Base-by-base conservation (phyloP, 2,113 vertebrate species). In the Hypanus sabinus region DNA sequence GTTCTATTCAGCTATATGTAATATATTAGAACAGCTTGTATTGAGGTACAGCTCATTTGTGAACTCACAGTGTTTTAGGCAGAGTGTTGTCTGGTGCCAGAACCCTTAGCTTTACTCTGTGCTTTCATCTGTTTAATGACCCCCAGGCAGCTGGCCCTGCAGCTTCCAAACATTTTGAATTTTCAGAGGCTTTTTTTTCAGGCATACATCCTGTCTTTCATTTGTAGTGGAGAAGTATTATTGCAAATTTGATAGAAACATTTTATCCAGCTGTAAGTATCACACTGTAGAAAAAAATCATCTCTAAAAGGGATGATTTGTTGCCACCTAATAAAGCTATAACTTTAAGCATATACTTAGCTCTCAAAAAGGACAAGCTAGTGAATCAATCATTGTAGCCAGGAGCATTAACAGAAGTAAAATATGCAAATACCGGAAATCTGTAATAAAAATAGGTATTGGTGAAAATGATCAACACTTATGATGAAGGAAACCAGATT, bases 291-390 rank as follows among this genome's bases (percentile, higher is more conserved):
- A 2, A 88, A n/a, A 60, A 46, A 46, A 46, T 88, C 83, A 88
- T 62, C 55, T 62, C 8, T 62, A 30, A 57, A 4, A 87, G 83
- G 14, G 57, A n/a, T 88, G 27, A 88, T 88, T 60, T 33, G 62
- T 57, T 88, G 55, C 27, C 55, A 88, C 83, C 83, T n/a, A 88
- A 88, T 88, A 88, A 62, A 88, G 83, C 27, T 60, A 88, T 88
- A 55, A 88, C 27, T 62, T 88, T 55, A 62, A 57, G 55, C 30
- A 5, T 30, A 62, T 16, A 27, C 30, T 88, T 88, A 30, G 60
- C 83, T 88, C 12, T 27, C 60, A 27, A 57, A 16, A 55, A 88
- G 81, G 46, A 88, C 38, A 70, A 83, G 38, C 38, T 27, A 83
- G 55, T 88, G 57, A 88, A 88, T 62, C 83, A 62, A 62, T 88